Base-by-base conservation (phyloP, 2,888 invertebrate genomes). In the Lithophane leautieri region DNA sequence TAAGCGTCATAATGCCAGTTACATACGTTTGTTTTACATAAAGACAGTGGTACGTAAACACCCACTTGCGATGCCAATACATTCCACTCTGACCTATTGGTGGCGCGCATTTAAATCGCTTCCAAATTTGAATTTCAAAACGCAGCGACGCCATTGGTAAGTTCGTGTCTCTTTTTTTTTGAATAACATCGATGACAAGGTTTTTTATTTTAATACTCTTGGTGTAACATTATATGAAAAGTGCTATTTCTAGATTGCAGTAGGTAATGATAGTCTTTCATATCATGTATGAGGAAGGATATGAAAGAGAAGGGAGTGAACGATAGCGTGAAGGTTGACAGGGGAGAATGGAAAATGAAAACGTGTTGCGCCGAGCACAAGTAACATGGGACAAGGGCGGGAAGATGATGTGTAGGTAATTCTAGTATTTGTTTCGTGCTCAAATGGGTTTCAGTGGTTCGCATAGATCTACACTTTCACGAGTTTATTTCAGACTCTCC, bases 41-140 rank as follows among this genome's bases (percentile, higher is more conserved):
- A 86, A 87, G 79, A 80, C 86, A 81, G 73, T 70, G 73, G 78
- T 65, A 70, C 82, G 87, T 83, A 87, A 90, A 89, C 88, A 86
- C 80, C 85, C 83, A 89, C 86, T 94, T 91, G 90, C 90, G 83
- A 94, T 94, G 91, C 93, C 93, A 94, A 94, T 94, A 92, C 91
- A 93, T 94, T 93, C 92, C 91, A 90, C 92, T 92, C 90, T 96
- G 96, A 96, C 96, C 96, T 95, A 95, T 95, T 95, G 95, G 91
- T 93, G 89, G 93, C 91, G 86, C 92, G 95, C 93, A 95, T 94
- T 94, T 93, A 91, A 94, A 95, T 94, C 89, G 92, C 87, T 93
- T 91, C 91, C 86, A 79, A 91, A 96, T 96, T 96, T 95, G 91
- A 95, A 96, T 92, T 94, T 91, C 91, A 94, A 95, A 95, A 91